Evolutionary conservation across 2,113 vertebrate genomes (phyloP), one percentile per base, ranked within the genome.

Genomic region (Hemibagrus wyckioides): DNA sequence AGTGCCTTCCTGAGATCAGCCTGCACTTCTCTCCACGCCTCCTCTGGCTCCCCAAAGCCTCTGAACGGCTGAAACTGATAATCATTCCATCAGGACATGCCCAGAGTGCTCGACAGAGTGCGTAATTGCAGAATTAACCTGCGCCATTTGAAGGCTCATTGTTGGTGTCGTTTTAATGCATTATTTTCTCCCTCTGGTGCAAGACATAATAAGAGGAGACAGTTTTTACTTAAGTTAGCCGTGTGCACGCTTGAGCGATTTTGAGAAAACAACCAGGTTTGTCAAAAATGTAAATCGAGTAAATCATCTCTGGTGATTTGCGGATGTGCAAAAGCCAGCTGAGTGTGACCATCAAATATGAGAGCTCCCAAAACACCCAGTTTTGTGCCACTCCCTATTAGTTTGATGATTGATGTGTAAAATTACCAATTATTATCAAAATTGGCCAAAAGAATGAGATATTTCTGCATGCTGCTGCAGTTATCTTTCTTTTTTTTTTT

Each of bases 31-130:
- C 15, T 23, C 48, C 14, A 77, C 30, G 33, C 77, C 84, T 57
- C n/a, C 23, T 23, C 36, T 4, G 39, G 69, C 44, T 67, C 56
- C 59, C 56, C 21, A 17, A 44, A 82, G 80, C 41, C 39, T 76
- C 33, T 0, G 52, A 71, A 39, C 0, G 50, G 6, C 52, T 76
- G 57, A 76, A 86, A 86, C 84, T 80, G 59, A 82, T 83, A 86
- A 89, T 89, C 83, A 59, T 83, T 83, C 73, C 80, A 79, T 89
- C 88, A 83, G 82, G 80, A 86, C 48, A 19, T n/a, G 54, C 73
- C 44, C 44, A 50, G 44, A 67, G 73, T 33, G 59, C 88, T 83
- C 41, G 52, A 48, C 48, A 54, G 39, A 79, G 33, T 52, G 23
- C 69, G 52, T 54, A 83, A 85, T 75, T 76, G 80, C 30, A 33